phyloP scores from a whole-genome alignment of 2,797 vertebrate species.

The Thalassophryne amazonica region DNA sequence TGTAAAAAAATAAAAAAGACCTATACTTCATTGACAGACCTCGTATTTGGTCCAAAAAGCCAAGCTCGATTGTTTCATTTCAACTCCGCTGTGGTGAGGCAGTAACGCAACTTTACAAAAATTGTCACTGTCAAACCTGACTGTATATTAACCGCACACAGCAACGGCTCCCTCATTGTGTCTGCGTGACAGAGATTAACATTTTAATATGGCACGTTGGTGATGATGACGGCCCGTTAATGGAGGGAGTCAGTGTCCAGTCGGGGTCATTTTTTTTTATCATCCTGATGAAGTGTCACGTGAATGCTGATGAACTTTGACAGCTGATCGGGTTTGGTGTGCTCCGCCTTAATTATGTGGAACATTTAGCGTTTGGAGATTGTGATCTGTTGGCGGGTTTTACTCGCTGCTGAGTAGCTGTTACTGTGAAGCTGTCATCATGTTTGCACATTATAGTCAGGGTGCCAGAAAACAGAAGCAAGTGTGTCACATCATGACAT shows the following conservation, averaged over 20 bases:
- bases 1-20: no score
- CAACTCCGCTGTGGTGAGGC: no score
- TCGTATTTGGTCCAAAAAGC: no score
- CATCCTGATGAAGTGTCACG: neutral
- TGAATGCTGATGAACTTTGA: neutral
- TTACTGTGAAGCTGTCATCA: neutral
- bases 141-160: no score
- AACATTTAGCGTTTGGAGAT: slow-evolving; percentile 27
- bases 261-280: slow-evolving; percentile 1
- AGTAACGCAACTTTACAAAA: no score
- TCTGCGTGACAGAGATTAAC: slow-evolving; percentile 13
- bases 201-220: slow-evolving; percentile 15
- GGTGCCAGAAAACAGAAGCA: no score
- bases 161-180: slow-evolving; percentile 19
- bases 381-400: neutral
- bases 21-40: no score
- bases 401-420: slow-evolving; percentile 13
- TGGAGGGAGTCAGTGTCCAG: slow-evolving; percentile 37
- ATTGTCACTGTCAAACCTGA: no score
- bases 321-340: slow-evolving; percentile 8
- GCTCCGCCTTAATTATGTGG: neutral
- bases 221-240: slow-evolving; percentile 35
- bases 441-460: neutral
- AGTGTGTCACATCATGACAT: no score
- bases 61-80: no score